Evolutionary conservation across 2,113 vertebrate species (phyloP).

Genomic region (Syrrhaptes paradoxus): DNA sequence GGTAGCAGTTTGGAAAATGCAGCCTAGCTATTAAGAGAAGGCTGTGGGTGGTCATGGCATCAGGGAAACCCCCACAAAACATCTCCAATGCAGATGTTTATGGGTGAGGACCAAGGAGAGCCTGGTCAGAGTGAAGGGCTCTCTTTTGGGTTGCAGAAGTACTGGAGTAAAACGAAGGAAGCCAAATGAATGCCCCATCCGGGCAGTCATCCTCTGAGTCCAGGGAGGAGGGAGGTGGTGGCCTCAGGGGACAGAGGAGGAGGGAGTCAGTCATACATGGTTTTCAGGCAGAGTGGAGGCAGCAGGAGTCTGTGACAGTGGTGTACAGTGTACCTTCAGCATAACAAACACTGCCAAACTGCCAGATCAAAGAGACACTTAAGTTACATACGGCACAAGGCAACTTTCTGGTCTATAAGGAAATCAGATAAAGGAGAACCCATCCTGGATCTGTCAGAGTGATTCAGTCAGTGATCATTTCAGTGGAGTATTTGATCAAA

Average conservation of each 20-base stretch:
- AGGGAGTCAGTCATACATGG: background rate
- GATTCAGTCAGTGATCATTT: conserved; percentile 46
- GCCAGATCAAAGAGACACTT: conserved; percentile 28
- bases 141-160: background rate
- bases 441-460: background rate
- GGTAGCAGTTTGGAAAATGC: background rate
- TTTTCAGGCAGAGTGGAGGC: background rate
- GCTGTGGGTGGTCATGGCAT: background rate
- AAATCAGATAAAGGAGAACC: conserved; percentile 10
- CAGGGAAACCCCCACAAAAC: background rate
- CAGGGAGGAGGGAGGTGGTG: background rate
- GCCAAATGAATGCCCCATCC: background rate
- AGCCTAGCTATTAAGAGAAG: background rate
- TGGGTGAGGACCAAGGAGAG: background rate
- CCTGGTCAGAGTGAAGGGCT: background rate
- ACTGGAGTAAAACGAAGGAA: background rate
- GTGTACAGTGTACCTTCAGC: background rate
- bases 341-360: background rate
- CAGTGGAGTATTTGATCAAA: conserved; percentile 46
- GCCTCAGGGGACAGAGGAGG: background rate
- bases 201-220: background rate
- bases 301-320: background rate
- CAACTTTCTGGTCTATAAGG: conserved; percentile 17
- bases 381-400: background rate
- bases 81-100: background rate